phyloP scores from a whole-genome alignment of 2,113 vertebrate genomes.

The Cyanistes caeruleus region DNA sequence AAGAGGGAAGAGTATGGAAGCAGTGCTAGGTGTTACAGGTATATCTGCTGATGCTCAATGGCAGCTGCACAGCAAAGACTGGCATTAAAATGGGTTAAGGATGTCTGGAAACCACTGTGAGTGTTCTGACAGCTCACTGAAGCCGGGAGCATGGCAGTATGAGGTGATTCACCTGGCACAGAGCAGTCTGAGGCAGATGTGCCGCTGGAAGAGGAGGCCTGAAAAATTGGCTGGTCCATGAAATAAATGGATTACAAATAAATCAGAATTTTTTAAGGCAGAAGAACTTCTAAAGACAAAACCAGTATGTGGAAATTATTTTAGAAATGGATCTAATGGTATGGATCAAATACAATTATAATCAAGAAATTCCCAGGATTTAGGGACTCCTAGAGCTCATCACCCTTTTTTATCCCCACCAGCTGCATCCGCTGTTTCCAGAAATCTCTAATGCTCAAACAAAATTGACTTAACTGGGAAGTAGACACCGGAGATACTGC shows the following conservation, averaged over 20 bases:
- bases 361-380: not conserved
- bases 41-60: not conserved
- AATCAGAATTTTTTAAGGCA: not conserved
- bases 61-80: not conserved
- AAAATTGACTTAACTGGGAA: not conserved
- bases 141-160: rapidly evolving
- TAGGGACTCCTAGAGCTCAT: not conserved
- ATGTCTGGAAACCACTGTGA: not conserved
- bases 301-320: not conserved
- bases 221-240: not conserved
- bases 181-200: rapidly evolving
- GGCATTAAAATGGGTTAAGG: not conserved
- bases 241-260: not conserved
- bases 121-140: not conserved
- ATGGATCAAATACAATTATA: not conserved
- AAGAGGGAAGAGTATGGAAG: not conserved
- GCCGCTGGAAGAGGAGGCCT: rapidly evolving
- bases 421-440: not conserved
- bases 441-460: not conserved
- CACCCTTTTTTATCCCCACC: not conserved
- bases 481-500: not conserved
- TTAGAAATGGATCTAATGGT: not conserved
- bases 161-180: not conserved
- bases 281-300: not conserved
- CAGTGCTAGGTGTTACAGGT: not conserved